Conservation (phyloP, 2,888 invertebrate genomes). For the Mechanitis mazaeus region DNA sequence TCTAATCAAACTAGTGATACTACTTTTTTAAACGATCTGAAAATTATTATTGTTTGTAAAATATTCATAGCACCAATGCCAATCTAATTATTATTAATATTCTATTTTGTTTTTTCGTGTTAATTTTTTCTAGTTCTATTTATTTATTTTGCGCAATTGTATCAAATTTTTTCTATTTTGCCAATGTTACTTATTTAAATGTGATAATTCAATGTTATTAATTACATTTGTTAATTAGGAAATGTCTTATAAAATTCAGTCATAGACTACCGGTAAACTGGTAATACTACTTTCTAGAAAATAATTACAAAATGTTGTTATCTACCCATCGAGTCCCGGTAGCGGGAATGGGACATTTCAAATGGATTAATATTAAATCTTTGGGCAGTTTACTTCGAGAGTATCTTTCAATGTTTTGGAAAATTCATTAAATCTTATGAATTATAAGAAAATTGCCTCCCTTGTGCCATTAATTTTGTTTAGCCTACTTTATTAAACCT, state of each 20-base stretch:
- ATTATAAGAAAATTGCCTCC: constrained; percentile 51
- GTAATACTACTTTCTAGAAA: constrained; percentile 68
- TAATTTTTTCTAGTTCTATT: constrained; percentile 58
- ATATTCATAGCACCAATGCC: constrained; percentile 68
- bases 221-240: constrained; percentile 65
- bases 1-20: constrained; percentile 56
- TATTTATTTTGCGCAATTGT: constrained; percentile 50
- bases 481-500: constrained; percentile 59
- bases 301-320: constrained; percentile 61
- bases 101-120: constrained; percentile 49
- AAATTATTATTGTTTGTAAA: constrained; percentile 25
- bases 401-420: constrained; percentile 39
- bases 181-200: constrained; percentile 45
- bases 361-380: constrained; percentile 41
- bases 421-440: constrained; percentile 34
- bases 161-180: constrained; percentile 47
- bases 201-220: constrained; percentile 56
- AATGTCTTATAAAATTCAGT: constrained; percentile 72
- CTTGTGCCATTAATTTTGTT: constrained; percentile 68
- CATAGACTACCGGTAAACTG: constrained; percentile 69
- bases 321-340: constrained; percentile 51
- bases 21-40: constrained; percentile 26
- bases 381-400: constrained; percentile 61
- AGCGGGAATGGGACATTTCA: constrained; percentile 43
- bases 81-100: constrained; percentile 51